Conservation (phyloP, 2,888 invertebrate genomes). For the Drosophila longiperda region DNA sequence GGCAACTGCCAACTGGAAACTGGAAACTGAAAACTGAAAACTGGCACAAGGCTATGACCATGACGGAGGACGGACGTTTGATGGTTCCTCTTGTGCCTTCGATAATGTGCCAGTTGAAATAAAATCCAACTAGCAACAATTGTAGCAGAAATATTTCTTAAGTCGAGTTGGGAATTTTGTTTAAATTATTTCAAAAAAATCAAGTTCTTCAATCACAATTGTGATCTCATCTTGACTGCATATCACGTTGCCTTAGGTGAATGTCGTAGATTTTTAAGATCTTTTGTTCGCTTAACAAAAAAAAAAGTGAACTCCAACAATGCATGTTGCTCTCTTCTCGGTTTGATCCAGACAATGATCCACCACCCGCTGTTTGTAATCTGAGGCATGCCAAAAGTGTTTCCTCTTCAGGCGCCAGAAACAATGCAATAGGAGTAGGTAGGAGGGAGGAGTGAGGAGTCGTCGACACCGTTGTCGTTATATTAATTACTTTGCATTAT, state of each 20-base stretch:
- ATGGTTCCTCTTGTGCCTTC: constrained; percentile 4
- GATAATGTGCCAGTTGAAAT: background rate
- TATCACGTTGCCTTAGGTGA: constrained; percentile 1
- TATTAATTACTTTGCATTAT: constrained; percentile 82
- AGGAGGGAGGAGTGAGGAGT: constrained; percentile 2
- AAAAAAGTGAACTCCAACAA: constrained; percentile 28
- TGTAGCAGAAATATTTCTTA: background rate
- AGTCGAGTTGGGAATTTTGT: background rate
- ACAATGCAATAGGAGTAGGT: constrained; percentile 35
- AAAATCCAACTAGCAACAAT: background rate
- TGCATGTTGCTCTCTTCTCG: constrained; percentile 9
- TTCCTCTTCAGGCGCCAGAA: constrained; percentile 46
- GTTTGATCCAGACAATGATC: constrained; percentile 35
- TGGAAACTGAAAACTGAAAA: constrained; percentile 20
- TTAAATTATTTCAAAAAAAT: background rate
- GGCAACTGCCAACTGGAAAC: background rate
- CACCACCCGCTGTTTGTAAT: constrained; percentile 44
- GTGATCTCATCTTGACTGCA: background rate
- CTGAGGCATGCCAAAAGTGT: constrained; percentile 50
- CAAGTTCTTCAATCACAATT: background rate
- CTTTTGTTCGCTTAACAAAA: constrained; percentile 43
- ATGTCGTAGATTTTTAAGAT: constrained; percentile 27
- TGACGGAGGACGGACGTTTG: constrained; percentile 14
- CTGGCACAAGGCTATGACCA: constrained; percentile 53
- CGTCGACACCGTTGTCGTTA: constrained; percentile 29